Conservation (phyloP, 2,113 vertebrate genomes). For the Numida meleagris region DNA sequence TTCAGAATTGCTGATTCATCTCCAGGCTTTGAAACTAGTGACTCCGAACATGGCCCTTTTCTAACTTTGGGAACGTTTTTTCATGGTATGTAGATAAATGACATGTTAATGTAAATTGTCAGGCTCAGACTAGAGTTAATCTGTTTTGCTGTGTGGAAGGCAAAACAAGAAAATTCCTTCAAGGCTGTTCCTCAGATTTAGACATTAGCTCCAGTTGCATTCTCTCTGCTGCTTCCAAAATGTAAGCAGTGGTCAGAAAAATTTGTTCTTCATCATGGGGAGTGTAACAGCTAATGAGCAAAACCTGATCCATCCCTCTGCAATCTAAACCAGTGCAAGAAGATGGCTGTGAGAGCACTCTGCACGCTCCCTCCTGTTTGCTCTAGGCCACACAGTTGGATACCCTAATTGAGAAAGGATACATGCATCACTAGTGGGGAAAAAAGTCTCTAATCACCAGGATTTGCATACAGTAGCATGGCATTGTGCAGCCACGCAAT, state of each 20-base stretch:
- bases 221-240: neutral
- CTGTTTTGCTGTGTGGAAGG: constrained; percentile 19
- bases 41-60: neutral
- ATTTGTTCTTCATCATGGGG: neutral
- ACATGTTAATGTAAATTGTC: constrained; percentile 65
- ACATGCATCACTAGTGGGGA: neutral
- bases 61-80: constrained; percentile 45
- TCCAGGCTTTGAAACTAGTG: constrained; percentile 37
- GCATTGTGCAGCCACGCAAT: neutral
- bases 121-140: constrained; percentile 57
- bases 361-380: constrained; percentile 15
- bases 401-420: neutral
- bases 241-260: neutral
- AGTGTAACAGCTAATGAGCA: neutral
- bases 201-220: neutral
- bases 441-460: constrained; percentile 6
- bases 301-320: neutral
- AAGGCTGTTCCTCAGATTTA: neutral
- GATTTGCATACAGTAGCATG: neutral
- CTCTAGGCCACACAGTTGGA: neutral
- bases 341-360: neutral
- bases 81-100: constrained; percentile 55
- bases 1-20: constrained; percentile 71
- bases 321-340: neutral
- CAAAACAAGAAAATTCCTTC: constrained; percentile 55